Base-by-base conservation (phyloP, 2,113 vertebrate species). In the Hystrix cristata region DNA sequence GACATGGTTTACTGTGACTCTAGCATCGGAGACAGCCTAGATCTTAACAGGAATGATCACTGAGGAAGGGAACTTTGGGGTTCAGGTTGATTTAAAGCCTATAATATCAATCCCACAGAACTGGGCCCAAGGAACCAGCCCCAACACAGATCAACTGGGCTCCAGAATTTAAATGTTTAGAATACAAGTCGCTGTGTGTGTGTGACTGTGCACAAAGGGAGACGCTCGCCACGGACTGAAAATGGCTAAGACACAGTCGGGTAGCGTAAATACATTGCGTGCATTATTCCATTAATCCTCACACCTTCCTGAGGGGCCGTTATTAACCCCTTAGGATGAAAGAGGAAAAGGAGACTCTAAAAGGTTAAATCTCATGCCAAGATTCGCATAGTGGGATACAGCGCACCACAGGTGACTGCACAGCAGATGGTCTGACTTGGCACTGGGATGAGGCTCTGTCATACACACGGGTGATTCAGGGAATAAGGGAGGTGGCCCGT, bases 231-330 rank as follows among this genome's bases (percentile, higher is more conserved):
- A 16, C 1, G 12, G 67, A 13, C 12, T 21, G 0, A 31, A 12
- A 13, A 0, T n/a, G 55, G 16, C 67, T 11, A 7, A 34, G 55
- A 57, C 31, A 8, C 34, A 14, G 0, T 78, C 1, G 10, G n/a
- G n/a, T 4, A 2, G 34, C 7, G 18, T 3, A 0, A 13, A 16
- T 21, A 10, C 16, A 0, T 10, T 1, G 34, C 0, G 1, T 7
- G 9, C 55, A 1, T 48, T n/a, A 31, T 38, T 86, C 31, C 69
- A 0, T 27, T 19, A 65, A 31, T 82, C 69, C 31, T 80, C 29
- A 48, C 48, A 4, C 4, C 43, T 19, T 29, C 31, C 5, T 0
- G 1, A 16, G 21, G 62, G 27, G 4, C 18, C 11, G 4, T 16
- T 16, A 7, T 31, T 5, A 25, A 59, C 38, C 76, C 76, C 43